phyloP scores from a whole-genome alignment of 2,797 vertebrate genomes.

The Ctenochaetus hawaiiensis region DNA sequence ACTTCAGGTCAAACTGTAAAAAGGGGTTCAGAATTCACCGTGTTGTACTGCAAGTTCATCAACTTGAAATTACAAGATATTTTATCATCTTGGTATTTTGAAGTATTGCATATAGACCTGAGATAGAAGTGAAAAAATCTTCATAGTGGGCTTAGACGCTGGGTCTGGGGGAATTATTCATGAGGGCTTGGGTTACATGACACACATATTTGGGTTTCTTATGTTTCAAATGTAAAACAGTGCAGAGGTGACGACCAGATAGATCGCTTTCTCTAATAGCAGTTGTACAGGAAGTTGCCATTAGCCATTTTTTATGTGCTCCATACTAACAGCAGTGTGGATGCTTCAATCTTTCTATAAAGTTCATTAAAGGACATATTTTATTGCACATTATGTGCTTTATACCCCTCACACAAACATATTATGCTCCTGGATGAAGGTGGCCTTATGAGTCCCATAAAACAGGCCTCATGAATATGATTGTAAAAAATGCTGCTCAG shows the following conservation, averaged over 20 bases:
- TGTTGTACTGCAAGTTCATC: neutral
- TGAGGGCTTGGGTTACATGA: slow-evolving; percentile 5
- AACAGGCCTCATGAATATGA: slow-evolving; percentile 92
- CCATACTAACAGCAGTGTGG: slow-evolving; percentile 78
- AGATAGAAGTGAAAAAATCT: slow-evolving; percentile 19
- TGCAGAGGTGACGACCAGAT: slow-evolving; percentile 61
- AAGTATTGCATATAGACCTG: slow-evolving; percentile 6
- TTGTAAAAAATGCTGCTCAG: slow-evolving; percentile 86
- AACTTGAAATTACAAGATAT: neutral
- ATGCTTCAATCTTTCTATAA: slow-evolving; percentile 83
- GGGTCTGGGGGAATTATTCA: slow-evolving; percentile 19
- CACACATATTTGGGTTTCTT: slow-evolving; percentile 52
- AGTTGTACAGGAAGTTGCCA: slow-evolving; percentile 73
- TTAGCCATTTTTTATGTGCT: slow-evolving; percentile 72
- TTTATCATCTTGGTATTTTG: neutral
- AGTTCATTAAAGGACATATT: slow-evolving; percentile 95
- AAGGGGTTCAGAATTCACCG: slow-evolving; percentile 3
- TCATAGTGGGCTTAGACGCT: slow-evolving; percentile 4
- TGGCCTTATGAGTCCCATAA: slow-evolving; percentile 94
- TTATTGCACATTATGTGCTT: slow-evolving; percentile 95
- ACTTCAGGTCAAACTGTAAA: slow-evolving; percentile 51
- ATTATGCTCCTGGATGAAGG: slow-evolving; percentile 90
- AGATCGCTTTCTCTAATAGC: slow-evolving; percentile 70
- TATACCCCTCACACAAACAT: slow-evolving; percentile 94
- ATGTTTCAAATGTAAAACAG: slow-evolving; percentile 52